phyloP scores from a whole-genome alignment of 2,113 vertebrate genomes.

The Psilopsiagon aurifrons region DNA sequence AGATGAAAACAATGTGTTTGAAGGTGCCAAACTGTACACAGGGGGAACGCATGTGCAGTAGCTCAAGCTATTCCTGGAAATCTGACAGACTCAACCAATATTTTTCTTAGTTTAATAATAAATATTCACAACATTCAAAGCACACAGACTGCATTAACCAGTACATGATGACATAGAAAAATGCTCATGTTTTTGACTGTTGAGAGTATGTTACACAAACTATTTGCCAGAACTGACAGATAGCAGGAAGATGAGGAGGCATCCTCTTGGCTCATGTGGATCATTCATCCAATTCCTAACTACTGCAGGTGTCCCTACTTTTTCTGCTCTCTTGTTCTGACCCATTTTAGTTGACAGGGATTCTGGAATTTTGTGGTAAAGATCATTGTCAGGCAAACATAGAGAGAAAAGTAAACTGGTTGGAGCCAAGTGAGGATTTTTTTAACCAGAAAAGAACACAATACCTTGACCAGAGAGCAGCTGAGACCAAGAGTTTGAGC shows the following conservation, averaged over 20 bases:
- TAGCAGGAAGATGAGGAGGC: background rate
- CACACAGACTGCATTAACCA: background rate
- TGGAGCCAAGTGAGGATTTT: background rate
- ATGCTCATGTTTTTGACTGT: background rate
- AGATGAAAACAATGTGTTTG: background rate
- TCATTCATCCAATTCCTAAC: background rate
- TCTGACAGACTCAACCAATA: background rate
- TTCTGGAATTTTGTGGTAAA: background rate
- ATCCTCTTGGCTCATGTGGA: background rate
- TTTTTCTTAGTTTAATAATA: slow-evolving; percentile 36
- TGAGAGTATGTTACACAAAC: background rate
- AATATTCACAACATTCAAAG: slow-evolving; percentile 16
- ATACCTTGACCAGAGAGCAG: background rate
- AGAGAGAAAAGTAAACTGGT: background rate
- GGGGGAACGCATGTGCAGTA: background rate
- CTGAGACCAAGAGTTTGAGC: background rate
- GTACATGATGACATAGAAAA: background rate
- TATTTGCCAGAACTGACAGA: background rate
- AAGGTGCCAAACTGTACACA: slow-evolving; percentile 20
- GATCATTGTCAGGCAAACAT: background rate
- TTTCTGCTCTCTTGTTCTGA: background rate
- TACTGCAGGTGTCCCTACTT: background rate
- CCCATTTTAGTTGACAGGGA: background rate
- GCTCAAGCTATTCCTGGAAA: slow-evolving; percentile 13
- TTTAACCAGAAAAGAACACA: background rate